Evolutionary conservation across 1,140 invertebrate genomes (phyloP).

Genomic region (Drosophila erecta): DNA sequence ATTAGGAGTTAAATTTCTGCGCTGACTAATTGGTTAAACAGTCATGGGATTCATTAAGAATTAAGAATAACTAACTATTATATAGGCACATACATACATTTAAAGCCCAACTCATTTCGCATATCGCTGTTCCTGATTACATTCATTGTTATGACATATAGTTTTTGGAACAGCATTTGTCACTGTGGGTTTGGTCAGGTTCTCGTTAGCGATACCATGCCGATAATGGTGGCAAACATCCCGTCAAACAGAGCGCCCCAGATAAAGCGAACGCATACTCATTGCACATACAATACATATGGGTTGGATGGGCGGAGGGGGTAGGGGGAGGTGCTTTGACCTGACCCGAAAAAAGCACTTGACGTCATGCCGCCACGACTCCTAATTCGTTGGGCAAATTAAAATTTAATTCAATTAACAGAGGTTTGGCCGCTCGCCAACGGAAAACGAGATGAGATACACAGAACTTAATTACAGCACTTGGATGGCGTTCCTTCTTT

Average conservation of each 20-base stretch:
- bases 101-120: slow-evolving; percentile 4
- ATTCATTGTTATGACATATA: not conserved
- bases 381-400: slow-evolving; percentile 69
- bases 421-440: not conserved
- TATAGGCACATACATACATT: not conserved
- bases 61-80: too few relatives aligned
- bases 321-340: slow-evolving; percentile 39
- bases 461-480: slow-evolving; percentile 42
- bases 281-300: not conserved
- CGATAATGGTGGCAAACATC: slow-evolving; percentile 61
- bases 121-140: not conserved
- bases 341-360: slow-evolving; percentile 26
- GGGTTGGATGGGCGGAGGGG: too few relatives aligned
- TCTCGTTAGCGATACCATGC: slow-evolving; percentile 9
- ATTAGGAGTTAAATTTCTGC: too few relatives aligned
- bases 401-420: slow-evolving; percentile 79
- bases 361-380: slow-evolving; percentile 16
- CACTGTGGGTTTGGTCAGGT: slow-evolving; percentile 49
- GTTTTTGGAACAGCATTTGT: slow-evolving; percentile 16
- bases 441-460: slow-evolving; percentile 13
- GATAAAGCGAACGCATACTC: slow-evolving; percentile 36
- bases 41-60: not conserved
- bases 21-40: not conserved
- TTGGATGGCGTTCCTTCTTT: not conserved
- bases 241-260: slow-evolving; percentile 47